Conservation (phyloP, 2,888 invertebrate species). For the Plebejus melissa region DNA sequence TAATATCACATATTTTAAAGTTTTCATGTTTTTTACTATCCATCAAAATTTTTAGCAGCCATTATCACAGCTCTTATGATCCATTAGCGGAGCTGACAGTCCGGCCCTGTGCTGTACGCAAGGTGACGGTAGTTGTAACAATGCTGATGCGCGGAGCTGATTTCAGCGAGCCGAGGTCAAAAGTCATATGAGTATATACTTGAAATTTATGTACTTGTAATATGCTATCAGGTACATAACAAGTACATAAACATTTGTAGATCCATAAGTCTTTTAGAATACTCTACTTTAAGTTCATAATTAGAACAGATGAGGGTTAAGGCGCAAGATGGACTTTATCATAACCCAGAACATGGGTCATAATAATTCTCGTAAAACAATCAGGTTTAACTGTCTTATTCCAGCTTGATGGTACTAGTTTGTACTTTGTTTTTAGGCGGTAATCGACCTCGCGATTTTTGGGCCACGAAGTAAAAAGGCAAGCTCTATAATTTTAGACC, state of each 20-base stretch:
- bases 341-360: too few relatives aligned
- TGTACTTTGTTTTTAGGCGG: too few relatives aligned
- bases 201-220: constrained; percentile 3
- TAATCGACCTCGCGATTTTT: too few relatives aligned
- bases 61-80: not conserved
- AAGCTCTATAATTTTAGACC: too few relatives aligned
- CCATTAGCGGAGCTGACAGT: constrained; percentile 33
- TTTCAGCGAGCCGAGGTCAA: constrained; percentile 39
- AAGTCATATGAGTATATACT: constrained; percentile 31
- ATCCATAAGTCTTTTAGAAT: too few relatives aligned
- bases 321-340: too few relatives aligned
- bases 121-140: constrained; percentile 44
- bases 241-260: too few relatives aligned
- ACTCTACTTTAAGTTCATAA: not conserved
- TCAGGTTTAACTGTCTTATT: too few relatives aligned
- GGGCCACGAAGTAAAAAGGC: too few relatives aligned
- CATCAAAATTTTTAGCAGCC: not conserved
- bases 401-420: too few relatives aligned
- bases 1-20: too few relatives aligned
- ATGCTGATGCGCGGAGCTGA: constrained; percentile 44
- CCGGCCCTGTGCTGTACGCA: constrained; percentile 43
- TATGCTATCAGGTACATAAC: not conserved
- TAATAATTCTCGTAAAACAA: too few relatives aligned
- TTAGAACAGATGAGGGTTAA: not conserved
- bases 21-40: not conserved